These are phyloP conservation scores for Rhinogobius similis DNA, from an alignment of 2,113 vertebrate genomes.

Conservation along the genomic window DNA sequence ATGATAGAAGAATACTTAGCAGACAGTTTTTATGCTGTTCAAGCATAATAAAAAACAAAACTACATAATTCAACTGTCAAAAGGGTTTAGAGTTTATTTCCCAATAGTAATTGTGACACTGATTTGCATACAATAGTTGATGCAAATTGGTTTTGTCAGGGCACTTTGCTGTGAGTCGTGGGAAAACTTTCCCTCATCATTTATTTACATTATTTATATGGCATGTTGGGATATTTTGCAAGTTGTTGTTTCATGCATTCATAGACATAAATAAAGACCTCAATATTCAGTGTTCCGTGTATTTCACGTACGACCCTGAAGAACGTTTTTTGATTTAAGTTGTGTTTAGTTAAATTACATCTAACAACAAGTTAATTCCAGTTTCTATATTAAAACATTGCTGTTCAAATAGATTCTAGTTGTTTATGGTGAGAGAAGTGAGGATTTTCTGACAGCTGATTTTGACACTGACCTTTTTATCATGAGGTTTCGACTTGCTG, in stretches of 20 bases:
- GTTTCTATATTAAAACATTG: too few relatives aligned
- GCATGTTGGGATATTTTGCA: too few relatives aligned
- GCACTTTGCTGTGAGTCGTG: background rate
- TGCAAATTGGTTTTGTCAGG: background rate
- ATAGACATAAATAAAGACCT: too few relatives aligned
- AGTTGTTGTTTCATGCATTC: too few relatives aligned
- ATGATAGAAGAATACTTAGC: background rate
- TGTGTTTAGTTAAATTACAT: too few relatives aligned
- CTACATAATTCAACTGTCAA: background rate
- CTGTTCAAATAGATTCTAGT: background rate
- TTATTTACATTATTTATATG: background rate
- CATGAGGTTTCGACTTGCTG: constrained; percentile 75
- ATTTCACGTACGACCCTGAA: too few relatives aligned
- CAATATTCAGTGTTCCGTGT: background rate
- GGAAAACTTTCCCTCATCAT: background rate
- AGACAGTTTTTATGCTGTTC: background rate
- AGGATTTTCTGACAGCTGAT: background rate
- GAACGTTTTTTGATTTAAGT: too few relatives aligned
- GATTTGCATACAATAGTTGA: background rate
- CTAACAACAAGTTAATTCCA: too few relatives aligned
- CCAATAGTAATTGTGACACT: background rate
- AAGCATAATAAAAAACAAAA: background rate
- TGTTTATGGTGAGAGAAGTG: background rate
- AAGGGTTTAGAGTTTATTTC: background rate
- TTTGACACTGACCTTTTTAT: constrained; percentile 36